Conservation (phyloP, 2,888 invertebrate species). For the Hypomecis atomaria region DNA sequence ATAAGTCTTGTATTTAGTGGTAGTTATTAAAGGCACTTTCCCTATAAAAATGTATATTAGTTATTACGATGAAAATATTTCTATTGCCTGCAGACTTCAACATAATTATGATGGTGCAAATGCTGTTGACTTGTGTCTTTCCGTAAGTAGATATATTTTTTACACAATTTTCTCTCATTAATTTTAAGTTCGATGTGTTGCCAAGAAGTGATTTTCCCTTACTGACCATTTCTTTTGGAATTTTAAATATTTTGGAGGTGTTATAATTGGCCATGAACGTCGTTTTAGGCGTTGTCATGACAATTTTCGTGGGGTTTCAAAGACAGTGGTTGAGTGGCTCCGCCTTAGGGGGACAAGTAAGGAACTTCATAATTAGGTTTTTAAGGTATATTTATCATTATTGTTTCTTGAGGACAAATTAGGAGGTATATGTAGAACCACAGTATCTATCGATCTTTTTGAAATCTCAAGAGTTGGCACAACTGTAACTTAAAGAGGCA, state of each 20-base stretch:
- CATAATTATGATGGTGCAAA: too few species aligned
- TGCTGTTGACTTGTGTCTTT: too few species aligned
- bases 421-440: too few species aligned
- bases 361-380: slow-evolving; percentile 10
- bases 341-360: slow-evolving; percentile 33
- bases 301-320: slow-evolving; percentile 56
- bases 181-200: background rate
- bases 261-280: slow-evolving; percentile 47
- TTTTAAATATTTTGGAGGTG: slow-evolving; percentile 43
- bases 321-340: slow-evolving; percentile 48
- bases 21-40: too few species aligned
- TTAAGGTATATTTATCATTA: slow-evolving; percentile 26
- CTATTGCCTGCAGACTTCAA: too few species aligned
- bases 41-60: too few species aligned
- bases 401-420: slow-evolving; percentile 1
- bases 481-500: too few species aligned
- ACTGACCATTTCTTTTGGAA: slow-evolving; percentile 26
- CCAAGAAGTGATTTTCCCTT: background rate
- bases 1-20: too few species aligned
- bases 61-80: too few species aligned
- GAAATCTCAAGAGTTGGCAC: too few species aligned
- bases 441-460: too few species aligned
- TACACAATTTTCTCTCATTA: background rate
- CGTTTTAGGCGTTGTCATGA: slow-evolving; percentile 51
- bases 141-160: background rate